Evolutionary conservation across 2,888 invertebrate genomes (phyloP), one percentile per base, ranked within the genome.

Genomic region (Agonopterix subpropinquella): DNA sequence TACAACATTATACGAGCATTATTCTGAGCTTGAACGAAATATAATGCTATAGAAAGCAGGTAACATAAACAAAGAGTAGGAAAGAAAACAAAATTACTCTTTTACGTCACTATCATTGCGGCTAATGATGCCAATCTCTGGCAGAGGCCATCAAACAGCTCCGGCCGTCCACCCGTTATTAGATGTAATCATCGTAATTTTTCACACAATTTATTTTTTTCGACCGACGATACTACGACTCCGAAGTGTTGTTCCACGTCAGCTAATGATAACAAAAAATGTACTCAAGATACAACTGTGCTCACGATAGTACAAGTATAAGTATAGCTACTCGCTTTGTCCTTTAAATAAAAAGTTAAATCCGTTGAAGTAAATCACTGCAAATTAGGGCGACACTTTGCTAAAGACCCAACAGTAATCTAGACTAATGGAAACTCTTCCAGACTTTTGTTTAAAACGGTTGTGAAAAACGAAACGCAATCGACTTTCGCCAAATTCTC

Each of bases 201-300:
- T 88, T 87, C 86, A 87, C 88, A 85, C 86, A 85, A 83, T 87
- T 82, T 83, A 77, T 83, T 87, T 83, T 79, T 80, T 82, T 77
- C 70, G 59, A 71, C 67, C 68, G 67, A 67, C 74, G 72, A 67
- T 75, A 77, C 73, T 71, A 67, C 63, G 64, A 64, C 67, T 71
- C 68, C 69, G 15, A 42, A 76, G 75, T 77, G 77, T 79, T 80
- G 76, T 78, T 80, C 75, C 76, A 76, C 77, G 79, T 80, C 82
- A 73, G 74, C 81, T 87, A 87, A 87, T 87, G 84, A 84, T 71
- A 77, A 80, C 80, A 86, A 86, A 85, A 87, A 87, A 84, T 73
- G 62, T 42, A 36, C 42, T 18, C 46, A 10, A 45, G 28, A 7
- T 28, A 11, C 5, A 28, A 28, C 28, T 28, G 28, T 28, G 28